phyloP scores from a whole-genome alignment of 2,888 invertebrate genomes.

The Glyphotaelius pellucidus region DNA sequence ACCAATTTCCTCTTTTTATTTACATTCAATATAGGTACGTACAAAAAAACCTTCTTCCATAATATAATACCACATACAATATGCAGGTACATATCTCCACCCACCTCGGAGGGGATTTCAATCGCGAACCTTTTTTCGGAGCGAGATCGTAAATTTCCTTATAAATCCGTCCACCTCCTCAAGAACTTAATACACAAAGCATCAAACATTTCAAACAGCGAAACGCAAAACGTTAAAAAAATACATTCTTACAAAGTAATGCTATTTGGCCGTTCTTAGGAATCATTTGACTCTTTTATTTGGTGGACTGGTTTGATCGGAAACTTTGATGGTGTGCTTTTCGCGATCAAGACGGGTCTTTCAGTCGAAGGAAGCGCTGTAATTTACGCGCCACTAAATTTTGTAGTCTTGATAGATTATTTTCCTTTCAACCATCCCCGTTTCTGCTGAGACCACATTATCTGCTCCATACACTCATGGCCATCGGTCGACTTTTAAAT shows the following conservation, averaged over 20 bases:
- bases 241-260: too few species aligned
- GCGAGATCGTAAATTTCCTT: slow-evolving; percentile 64
- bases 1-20: background rate
- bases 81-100: slow-evolving; percentile 27
- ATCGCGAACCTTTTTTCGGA: slow-evolving; percentile 63
- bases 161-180: slow-evolving; percentile 64
- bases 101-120: slow-evolving; percentile 47
- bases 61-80: slow-evolving; percentile 9
- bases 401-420: slow-evolving; percentile 65
- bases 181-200: slow-evolving; percentile 42
- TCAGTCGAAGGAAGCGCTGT: slow-evolving; percentile 41
- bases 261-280: background rate
- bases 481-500: background rate
- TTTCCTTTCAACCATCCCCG: slow-evolving; percentile 57
- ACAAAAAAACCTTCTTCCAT: slow-evolving; percentile 18
- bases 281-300: background rate
- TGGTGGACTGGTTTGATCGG: background rate
- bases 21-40: background rate
- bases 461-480: slow-evolving; percentile 41
- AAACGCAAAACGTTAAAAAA: background rate
- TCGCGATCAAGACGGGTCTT: slow-evolving; percentile 30
- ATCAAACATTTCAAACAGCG: background rate
- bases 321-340: background rate
- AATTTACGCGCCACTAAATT: slow-evolving; percentile 66
- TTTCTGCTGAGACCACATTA: slow-evolving; percentile 45